Evolutionary conservation across 2,797 vertebrate species (phyloP), one percentile per base, ranked within the genome.

Genomic region (Threskiornis aethiopicus): DNA sequence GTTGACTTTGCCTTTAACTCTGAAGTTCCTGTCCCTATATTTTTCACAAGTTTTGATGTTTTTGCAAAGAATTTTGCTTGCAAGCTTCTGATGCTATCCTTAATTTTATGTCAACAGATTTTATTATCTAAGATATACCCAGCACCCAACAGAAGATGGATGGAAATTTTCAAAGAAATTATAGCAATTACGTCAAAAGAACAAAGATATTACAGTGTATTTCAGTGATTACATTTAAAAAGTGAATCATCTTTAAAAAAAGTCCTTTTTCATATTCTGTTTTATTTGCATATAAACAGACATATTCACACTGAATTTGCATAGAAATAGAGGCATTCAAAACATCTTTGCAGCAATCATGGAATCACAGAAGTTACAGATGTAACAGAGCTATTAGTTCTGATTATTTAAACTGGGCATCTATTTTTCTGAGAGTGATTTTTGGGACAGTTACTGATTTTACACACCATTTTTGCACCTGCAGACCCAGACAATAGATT

Each of bases 281-380:
- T 94, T 92, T 96, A 96, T 98, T 97, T 97, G 83, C 42, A 94
- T 85, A 96, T 66, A 91, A 92, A 85, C 71, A 94, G 71, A 82
- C 26, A n/a, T 76, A 89, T 86, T 93, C 61, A 58, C 29, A 84
- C 54, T 59, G 80, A 37, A 94, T 96, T 97, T 96, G 71, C 64
- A 96, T 93, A 94, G 67, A 87, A 94, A 91, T 81, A 86, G 79
- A 79, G 84, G 88, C 57, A 61, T 86, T 91, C 66, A 95, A 89
- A 77, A 72, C 58, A 82, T 81, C 92, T 95, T 92, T 78, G 52
- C 55, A 90, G 87, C 80, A 96, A 97, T 84, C 59, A 97, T 55
- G 33, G 67, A 87, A 89, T 95, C 70, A 85, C 39, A 91, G 75
- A 96, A 96, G 72, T 97, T 96, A 96, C 92, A 97, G 79, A 96